These are phyloP conservation scores for Lamellibrachia luymesi DNA, from an alignment of 1,140 invertebrate species.

Conservation along the genomic window DNA sequence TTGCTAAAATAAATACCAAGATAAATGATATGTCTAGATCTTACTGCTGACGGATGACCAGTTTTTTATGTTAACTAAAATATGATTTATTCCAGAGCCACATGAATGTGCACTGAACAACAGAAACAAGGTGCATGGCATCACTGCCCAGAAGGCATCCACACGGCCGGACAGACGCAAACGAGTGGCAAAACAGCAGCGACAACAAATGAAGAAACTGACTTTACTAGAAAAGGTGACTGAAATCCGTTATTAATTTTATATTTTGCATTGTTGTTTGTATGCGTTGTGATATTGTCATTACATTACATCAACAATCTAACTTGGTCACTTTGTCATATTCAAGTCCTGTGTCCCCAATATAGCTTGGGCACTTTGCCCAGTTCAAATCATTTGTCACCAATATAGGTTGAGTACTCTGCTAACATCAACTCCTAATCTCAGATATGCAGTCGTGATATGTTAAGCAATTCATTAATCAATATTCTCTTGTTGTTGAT, in stretches of 20 bases:
- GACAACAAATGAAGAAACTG: conserved; percentile 14
- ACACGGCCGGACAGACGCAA: conserved; percentile 30
- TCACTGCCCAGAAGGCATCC: neutral
- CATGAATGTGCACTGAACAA: neutral
- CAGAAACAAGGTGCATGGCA: neutral
- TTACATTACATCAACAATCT: neutral
- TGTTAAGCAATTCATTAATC: neutral
- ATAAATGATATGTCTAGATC: neutral
- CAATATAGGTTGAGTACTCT: neutral
- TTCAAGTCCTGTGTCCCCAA: neutral
- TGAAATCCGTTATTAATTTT: neutral
- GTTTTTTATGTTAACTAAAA: neutral
- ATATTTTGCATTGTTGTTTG: too few species aligned
- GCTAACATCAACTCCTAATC: too few species aligned
- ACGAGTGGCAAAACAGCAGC: neutral
- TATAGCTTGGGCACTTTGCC: too few species aligned
- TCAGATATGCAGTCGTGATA: neutral
- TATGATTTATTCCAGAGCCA: neutral
- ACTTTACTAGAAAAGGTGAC: conserved; percentile 29
- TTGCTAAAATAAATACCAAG: neutral
- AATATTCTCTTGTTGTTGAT: neutral
- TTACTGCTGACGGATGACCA: neutral
- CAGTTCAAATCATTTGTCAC: too few species aligned
- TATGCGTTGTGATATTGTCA: too few species aligned
- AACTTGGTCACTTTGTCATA: neutral